phyloP scores from a whole-genome alignment of 1,140 invertebrate genomes.

The Meloidogyne floridensis region DNA sequence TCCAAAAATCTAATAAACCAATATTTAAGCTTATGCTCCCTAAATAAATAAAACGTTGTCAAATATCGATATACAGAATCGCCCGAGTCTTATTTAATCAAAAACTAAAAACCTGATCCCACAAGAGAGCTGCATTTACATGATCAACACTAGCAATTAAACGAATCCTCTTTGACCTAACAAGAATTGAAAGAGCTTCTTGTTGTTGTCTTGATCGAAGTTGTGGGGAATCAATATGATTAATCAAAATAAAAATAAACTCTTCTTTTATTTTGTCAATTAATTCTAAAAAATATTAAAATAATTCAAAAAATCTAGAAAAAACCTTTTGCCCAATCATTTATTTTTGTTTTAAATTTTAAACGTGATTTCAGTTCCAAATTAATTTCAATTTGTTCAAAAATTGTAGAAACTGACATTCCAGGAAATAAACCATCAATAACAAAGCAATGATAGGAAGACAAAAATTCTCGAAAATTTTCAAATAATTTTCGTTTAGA shows the following conservation, averaged over 20 bases:
- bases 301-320: not conserved
- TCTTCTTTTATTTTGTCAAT: not conserved
- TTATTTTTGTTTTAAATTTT: not conserved
- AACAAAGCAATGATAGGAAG: conserved; percentile 16
- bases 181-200: conserved; percentile 33
- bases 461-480: conserved; percentile 22
- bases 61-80: no score
- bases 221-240: conserved; percentile 26
- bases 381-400: conserved; percentile 20
- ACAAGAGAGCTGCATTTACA: conserved; percentile 32
- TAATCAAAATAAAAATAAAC: conserved; percentile 27
- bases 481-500: conserved; percentile 34
- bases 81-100: not conserved
- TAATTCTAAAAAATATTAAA: conserved; percentile 1
- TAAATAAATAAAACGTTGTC: no score
- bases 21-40: no score
- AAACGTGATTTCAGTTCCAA: conserved; percentile 17
- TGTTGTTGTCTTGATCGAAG: conserved; percentile 29
- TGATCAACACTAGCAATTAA: conserved; percentile 37
- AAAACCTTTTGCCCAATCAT: conserved; percentile 17
- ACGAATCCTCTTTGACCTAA: conserved; percentile 12
- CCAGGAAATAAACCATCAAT: conserved; percentile 25
- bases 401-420: conserved; percentile 16
- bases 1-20: no score
- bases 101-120: conserved; percentile 34